Base-by-base conservation (phyloP, 2,888 invertebrate species). In the Synanthedon vespiformis region DNA sequence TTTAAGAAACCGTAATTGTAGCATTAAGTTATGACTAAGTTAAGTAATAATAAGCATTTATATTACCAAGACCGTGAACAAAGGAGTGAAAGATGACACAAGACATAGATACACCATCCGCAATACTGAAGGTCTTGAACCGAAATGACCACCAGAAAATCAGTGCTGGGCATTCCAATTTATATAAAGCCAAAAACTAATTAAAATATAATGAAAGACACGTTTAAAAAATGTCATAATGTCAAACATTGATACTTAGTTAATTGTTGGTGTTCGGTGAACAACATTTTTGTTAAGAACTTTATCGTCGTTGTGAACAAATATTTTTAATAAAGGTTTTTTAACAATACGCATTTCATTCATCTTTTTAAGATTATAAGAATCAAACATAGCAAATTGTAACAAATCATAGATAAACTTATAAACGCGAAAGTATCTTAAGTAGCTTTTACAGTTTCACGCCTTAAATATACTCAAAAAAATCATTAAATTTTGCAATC, bases 1-100 rank as follows among this genome's bases (percentile, higher is more conserved):
- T 60, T 65, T 82, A 83, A 71, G 81, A 75, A 85, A 82, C 82
- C 84, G 84, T 86, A 83, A 84, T 76, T 69, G 73, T 84, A 85
- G 73, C 75, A 65, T 55, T 83, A 83, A 82, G 76, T 72, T 76
- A 72, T 60, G 64, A 49, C 55, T 77, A 79, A 70, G 72, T 70
- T 74, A 73, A 72, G 65, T 66, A 71, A 69, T 78, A 69, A 74
- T 73, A 78, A 81, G 84, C 84, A 85, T 85, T 84, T 85, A 83
- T 67, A n/a, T n/a, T n/a, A 61, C 67, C 70, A 67, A 68, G 65
- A 67, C 56, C 68, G 22, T 48, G 18, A 18, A 12, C 48, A 12
- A 16, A 48, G 11, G 14, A 13, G 16, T 18, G 48, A 18, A 58
- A 53, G 56, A 54, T 54, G 58, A 59, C 54, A 60, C 58, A 34